phyloP scores from a whole-genome alignment of 1,140 invertebrate genomes.

The Drosophila sp. region DNA sequence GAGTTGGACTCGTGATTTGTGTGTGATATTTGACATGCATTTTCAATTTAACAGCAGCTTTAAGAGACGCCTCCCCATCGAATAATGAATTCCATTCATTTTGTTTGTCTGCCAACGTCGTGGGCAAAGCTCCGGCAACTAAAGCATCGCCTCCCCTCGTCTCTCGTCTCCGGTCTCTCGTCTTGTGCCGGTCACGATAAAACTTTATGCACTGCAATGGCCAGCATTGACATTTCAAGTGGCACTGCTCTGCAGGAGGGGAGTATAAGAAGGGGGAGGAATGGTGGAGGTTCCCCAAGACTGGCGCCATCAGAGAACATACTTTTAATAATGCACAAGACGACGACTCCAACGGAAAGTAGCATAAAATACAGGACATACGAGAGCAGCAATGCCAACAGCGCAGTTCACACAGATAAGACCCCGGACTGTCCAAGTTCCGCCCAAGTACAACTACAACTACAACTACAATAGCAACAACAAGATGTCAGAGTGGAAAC shows the following conservation, averaged over 20 bases:
- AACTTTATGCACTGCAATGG: constrained; percentile 74
- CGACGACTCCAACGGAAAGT: constrained; percentile 62
- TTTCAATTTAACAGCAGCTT: constrained; percentile 77
- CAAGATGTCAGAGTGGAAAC: background rate
- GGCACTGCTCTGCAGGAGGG: constrained; percentile 13
- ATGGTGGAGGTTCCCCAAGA: constrained; percentile 35
- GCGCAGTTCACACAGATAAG: constrained; percentile 59
- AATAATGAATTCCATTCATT: constrained; percentile 84
- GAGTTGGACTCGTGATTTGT: constrained; percentile 62
- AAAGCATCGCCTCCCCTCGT: background rate
- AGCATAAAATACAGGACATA: constrained; percentile 83
- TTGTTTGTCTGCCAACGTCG: constrained; percentile 53
- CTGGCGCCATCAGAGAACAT: constrained; percentile 66
- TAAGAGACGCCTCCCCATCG: constrained; percentile 40
- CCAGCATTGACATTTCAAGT: constrained; percentile 83
- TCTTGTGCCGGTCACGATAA: constrained; percentile 59
- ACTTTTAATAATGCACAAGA: constrained; percentile 84
- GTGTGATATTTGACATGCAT: constrained; percentile 77
- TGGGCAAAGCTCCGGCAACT: constrained; percentile 40
- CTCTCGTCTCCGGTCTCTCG: constrained; percentile 20
- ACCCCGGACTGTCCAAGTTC: constrained; percentile 54
- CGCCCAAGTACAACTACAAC: constrained; percentile 43
- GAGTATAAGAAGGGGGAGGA: background rate
- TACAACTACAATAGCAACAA: background rate
- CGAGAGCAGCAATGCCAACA: constrained; percentile 37